Percentiles rank a stretch among this genome's conserved stretches.
These are phyloP conservation scores for Eulithis prunata DNA, from an alignment of 2,888 invertebrate species.

Conservation along the genomic window DNA sequence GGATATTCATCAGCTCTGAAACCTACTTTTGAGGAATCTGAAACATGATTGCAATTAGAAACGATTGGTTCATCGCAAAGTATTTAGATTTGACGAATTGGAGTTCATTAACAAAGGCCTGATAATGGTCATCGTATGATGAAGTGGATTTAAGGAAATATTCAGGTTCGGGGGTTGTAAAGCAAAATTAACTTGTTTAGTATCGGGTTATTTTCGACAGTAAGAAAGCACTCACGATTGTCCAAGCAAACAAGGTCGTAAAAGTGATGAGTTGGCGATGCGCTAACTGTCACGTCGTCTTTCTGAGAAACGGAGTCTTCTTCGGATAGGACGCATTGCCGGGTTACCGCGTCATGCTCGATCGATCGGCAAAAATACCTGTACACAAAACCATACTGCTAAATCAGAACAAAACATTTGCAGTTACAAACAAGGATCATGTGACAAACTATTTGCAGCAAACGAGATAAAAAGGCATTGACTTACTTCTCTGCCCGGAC, in stretches of 20 bases:
- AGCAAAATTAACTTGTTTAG: constrained; percentile 22
- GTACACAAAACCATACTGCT: constrained; percentile 18
- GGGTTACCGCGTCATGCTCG: constrained; percentile 94
- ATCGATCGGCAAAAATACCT: constrained; percentile 94
- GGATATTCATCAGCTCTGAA: too few relatives aligned
- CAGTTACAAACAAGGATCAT: background rate
- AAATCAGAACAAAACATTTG: constrained; percentile 21
- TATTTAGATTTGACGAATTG: too few relatives aligned
- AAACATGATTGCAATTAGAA: too few relatives aligned
- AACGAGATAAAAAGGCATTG: constrained; percentile 13
- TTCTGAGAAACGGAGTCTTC: constrained; percentile 96
- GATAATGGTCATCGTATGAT: too few relatives aligned
- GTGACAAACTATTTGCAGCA: constrained; percentile 9
- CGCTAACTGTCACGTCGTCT: constrained; percentile 93
- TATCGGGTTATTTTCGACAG: constrained; percentile 27
- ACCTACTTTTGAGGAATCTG: too few relatives aligned
- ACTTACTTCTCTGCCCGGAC: constrained; percentile 92
- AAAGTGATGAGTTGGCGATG: constrained; percentile 93
- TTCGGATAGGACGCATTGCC: constrained; percentile 94
- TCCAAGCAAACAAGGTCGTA: constrained; percentile 95
- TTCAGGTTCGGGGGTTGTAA: too few relatives aligned
- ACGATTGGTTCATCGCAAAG: too few relatives aligned
- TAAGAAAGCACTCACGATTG: constrained; percentile 88
- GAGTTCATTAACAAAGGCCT: too few relatives aligned
- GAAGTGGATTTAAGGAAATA: too few relatives aligned